Evolutionary conservation across 2,113 vertebrate genomes (phyloP).

Genomic region (Brienomyrus brachyistius): DNA sequence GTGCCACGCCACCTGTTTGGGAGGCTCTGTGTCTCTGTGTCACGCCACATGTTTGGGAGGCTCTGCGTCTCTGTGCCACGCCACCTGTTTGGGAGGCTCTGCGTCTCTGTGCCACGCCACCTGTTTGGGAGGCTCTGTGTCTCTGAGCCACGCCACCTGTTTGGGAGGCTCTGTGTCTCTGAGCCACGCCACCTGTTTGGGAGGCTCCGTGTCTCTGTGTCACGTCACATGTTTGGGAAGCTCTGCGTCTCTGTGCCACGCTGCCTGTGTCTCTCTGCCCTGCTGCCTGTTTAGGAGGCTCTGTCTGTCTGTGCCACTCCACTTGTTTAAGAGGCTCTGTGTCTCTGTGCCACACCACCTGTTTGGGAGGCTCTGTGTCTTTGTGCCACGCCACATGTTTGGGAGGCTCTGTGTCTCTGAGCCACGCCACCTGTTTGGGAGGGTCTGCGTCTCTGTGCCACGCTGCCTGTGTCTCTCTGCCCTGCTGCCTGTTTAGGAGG

Average conservation of each 20-base stretch:
- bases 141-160: no score
- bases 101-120: no score
- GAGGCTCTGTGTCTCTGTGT: no score
- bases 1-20: no score
- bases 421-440: neutral
- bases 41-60: no score
- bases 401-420: neutral
- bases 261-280: neutral
- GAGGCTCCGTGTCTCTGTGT: no score
- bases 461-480: neutral
- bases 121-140: no score
- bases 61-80: no score
- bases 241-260: constrained; percentile 19
- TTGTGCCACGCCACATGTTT: neutral
- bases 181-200: no score
- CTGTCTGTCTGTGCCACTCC: neutral
- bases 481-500: neutral
- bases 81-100: no score
- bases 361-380: neutral
- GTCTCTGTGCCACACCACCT: neutral
- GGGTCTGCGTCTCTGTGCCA: neutral
- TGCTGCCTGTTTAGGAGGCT: neutral
- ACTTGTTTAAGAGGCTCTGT: neutral
- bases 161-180: no score
- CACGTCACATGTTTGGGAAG: no score